Base-by-base conservation (phyloP, 2,797 vertebrate species). In the Chloroceryle inda region DNA sequence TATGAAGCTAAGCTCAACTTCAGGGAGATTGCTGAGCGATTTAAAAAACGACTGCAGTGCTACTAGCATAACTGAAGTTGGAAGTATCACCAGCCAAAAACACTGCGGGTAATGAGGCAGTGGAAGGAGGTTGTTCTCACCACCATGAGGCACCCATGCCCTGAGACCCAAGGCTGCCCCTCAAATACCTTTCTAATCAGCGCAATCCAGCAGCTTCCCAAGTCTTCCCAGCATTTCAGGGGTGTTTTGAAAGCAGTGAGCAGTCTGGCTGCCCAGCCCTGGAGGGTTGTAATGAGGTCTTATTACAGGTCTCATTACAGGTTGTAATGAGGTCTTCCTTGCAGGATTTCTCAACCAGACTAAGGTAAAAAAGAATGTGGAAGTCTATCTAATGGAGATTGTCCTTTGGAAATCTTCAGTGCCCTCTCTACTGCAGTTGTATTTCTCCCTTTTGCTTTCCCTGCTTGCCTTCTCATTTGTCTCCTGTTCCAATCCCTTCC, bases 191-290 rank as follows among this genome's bases (percentile, higher is more conserved):
- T 75, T 78, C 38, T 66, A 29, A 38, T 53, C 45, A 49, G 31
- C 0, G 0, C 5, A 76, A 29, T 13, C 14, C 0, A 1, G 38
- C 27, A 73, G 47, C n/a, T 85, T n/a, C 24, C 22, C 2, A 2
- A n/a, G 42, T 13, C 37, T 73, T 85, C 33, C 31, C 13, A 5
- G 58, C 11, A 31, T 78, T 87, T 85, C 44, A 49, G 21, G 9
- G 44, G n/a, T 75, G 11, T 71, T 85, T 89, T 52, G 42, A 88
- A 92, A 86, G 55, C 11, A 31, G 10, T 59, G 42, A 83, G 10
- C 49, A 89, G 35, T 22, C 53, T 68, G 17, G 8, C 17, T 84
- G 47, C 15, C 49, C 40, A 71, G 18, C 15, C n/a, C 40, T 88
- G 75, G 49, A 1, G 10, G 9, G 10, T 62, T 75, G 16, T 47